Evolutionary conservation across 2,113 vertebrate species (phyloP), one percentile per base, ranked within the genome.

Genomic region (Megaceryle torquata): DNA sequence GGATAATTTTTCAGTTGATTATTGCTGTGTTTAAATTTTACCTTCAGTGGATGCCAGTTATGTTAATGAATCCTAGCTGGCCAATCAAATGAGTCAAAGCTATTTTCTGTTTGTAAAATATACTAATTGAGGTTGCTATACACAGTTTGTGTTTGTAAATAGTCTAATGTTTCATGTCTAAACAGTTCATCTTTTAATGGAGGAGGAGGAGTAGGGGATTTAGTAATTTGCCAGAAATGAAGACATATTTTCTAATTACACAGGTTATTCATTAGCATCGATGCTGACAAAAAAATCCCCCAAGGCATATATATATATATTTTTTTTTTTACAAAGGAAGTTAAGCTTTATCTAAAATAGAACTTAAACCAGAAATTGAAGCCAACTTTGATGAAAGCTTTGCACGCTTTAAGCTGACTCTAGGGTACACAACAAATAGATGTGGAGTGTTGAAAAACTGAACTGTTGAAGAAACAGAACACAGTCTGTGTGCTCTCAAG

Each of bases 211-310:
- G 9, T 59, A 25, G 43, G 31, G 16, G n/a, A 81, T 86, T 94
- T 54, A 94, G 69, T 93, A 94, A 89, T 93, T 93, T 97, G 35
- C 72, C 72, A 91, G 76, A 94, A 93, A 72, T 76, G 72, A 92
- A 87, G 72, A 75, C 13, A 16, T 82, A 86, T 91, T 96, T 94
- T 88, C 60, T 89, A 87, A 92, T 95, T 91, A 57, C 64, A 51
- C 17, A 37, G 46, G 83, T 88, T 96, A 86, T 90, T 96, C 80
- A 64, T 81, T 88, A 92, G 10, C 31, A 82, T 39, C 48, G 68
- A 25, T 60, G 31, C 53, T 91, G 82, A 65, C 39, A 88, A 89
- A 90, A 51, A 81, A 86, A 51, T 65, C 35, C 79, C 88, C 48
- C 44, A 41, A 88, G 90, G 86, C 72, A 92, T 6, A 91, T 51